Percentiles rank a stretch among this genome's conserved stretches.
Evolutionary conservation across 1,140 invertebrate species (phyloP).

Genomic region (Dryas iulia): DNA sequence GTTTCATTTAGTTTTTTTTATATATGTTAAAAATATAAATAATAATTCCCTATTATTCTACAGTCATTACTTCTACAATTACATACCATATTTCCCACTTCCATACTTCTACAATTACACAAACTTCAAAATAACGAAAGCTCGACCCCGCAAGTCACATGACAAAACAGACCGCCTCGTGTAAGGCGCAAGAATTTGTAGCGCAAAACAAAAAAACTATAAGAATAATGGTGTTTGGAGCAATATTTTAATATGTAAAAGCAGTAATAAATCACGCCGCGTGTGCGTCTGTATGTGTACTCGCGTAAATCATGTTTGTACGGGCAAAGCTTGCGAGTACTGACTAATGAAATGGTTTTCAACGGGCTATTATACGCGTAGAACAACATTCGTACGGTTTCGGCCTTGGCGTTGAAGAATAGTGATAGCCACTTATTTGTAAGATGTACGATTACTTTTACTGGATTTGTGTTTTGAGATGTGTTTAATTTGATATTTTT

Average conservation of each 20-base stretch:
- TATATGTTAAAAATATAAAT: no score
- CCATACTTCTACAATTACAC: neutral
- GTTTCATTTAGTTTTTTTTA: no score
- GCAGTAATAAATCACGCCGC: conserved; percentile 1
- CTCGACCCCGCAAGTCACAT: neutral
- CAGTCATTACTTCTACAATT: no score
- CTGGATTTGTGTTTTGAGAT: neutral
- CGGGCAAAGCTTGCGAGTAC: neutral
- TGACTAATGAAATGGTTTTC: conserved; percentile 1
- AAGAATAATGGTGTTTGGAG: neutral
- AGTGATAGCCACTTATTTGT: neutral
- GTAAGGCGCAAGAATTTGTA: neutral
- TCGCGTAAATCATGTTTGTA: neutral
- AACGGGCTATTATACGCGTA: conserved; percentile 8
- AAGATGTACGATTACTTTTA: neutral
- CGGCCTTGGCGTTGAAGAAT: neutral
- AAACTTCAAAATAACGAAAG: neutral
- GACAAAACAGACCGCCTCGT: neutral
- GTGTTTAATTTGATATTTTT: neutral
- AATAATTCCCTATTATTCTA: no score
- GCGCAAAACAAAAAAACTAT: neutral
- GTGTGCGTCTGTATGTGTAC: neutral
- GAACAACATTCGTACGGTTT: neutral
- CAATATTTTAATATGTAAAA: conserved; percentile 13
- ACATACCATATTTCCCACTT: neutral